Conservation (phyloP, 2,888 invertebrate species). For the Dicycla oo region DNA sequence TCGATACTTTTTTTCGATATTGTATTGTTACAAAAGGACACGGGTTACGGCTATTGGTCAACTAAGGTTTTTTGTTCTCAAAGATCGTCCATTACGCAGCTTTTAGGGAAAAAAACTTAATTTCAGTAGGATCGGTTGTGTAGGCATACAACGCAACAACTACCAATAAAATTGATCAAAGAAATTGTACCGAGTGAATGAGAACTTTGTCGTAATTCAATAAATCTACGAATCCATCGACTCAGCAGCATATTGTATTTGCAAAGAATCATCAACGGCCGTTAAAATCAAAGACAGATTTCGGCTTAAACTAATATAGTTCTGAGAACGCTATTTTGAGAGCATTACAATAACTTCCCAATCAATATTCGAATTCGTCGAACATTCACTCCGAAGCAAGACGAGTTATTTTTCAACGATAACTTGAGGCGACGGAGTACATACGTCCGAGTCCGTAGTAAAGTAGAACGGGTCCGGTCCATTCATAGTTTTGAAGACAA, state of each 20-base stretch:
- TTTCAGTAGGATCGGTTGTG: not conserved
- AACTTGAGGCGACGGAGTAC: conserved; percentile 47
- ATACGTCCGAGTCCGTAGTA: conserved; percentile 48
- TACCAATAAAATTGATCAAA: conserved; percentile 33
- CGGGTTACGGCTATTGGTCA: too few species aligned
- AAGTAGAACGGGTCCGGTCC: conserved; percentile 68
- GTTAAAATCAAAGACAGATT: conserved; percentile 62
- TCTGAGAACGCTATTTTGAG: conserved; percentile 57
- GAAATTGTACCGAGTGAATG: not conserved
- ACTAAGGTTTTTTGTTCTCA: not conserved
- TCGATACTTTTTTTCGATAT: too few species aligned
- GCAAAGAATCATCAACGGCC: conserved; percentile 61
- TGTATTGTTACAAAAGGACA: too few species aligned
- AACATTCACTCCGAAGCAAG: conserved; percentile 40
- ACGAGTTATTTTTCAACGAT: conserved; percentile 57
- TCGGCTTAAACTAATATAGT: conserved; percentile 56
- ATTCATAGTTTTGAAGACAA: conserved; percentile 75
- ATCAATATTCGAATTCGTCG: conserved; percentile 53
- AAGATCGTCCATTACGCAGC: not conserved
- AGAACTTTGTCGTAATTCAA: conserved; percentile 20
- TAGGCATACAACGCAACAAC: not conserved
- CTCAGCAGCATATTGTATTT: conserved; percentile 49
- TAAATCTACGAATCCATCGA: conserved; percentile 46
- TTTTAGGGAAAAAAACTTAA: not conserved
- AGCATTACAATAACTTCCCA: conserved; percentile 63